phyloP scores from a whole-genome alignment of 2,113 vertebrate genomes.

The Podocnemis expansa region DNA sequence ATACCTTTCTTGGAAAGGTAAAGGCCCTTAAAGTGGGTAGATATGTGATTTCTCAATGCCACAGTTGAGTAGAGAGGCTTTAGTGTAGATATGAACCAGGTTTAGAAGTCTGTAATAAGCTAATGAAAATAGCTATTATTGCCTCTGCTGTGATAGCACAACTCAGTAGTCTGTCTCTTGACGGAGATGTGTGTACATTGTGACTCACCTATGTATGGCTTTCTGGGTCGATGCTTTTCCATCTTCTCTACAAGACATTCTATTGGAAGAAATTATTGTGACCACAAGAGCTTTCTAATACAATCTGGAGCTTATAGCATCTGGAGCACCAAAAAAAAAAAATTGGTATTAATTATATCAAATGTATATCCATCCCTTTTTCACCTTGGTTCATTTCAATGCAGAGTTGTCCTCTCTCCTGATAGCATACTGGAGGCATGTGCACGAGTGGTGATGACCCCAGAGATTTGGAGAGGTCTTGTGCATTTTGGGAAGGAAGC shows the following conservation, averaged over 20 bases:
- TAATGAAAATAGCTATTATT: slow-evolving; percentile 66
- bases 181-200: background rate
- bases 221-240: slow-evolving; percentile 15
- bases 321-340: background rate
- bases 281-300: slow-evolving; percentile 33
- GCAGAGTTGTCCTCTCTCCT: background rate
- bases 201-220: slow-evolving; percentile 57
- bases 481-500: background rate
- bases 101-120: slow-evolving; percentile 41
- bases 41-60: slow-evolving; percentile 13
- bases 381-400: background rate
- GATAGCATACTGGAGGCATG: background rate
- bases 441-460: background rate
- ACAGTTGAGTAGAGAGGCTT: background rate
- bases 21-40: background rate
- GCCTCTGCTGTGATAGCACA: slow-evolving; percentile 27
- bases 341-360: background rate
- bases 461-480: background rate
- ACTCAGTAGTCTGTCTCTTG: background rate
- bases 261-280: slow-evolving; percentile 7
- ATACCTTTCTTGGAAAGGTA: background rate
- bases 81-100: background rate
- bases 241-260: slow-evolving; percentile 41
- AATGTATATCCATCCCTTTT: background rate
- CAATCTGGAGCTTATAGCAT: background rate